Evolutionary conservation across 2,113 vertebrate genomes (phyloP).

Genomic region (Gallinago paraguaiae): DNA sequence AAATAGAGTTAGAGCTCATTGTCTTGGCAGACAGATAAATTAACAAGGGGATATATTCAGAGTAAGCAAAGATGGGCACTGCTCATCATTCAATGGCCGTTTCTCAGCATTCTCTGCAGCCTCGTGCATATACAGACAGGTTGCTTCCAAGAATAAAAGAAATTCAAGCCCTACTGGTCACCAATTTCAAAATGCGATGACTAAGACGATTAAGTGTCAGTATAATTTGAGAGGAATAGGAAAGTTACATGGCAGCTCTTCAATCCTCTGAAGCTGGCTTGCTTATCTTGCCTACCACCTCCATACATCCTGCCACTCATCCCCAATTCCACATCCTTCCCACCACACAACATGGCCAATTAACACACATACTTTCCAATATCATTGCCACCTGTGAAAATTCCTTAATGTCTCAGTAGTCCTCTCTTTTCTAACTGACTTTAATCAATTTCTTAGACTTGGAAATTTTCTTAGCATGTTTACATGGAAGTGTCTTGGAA

Average conservation of each 20-base stretch:
- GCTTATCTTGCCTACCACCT: not conserved
- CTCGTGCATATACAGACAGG: not conserved
- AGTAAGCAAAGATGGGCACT: not conserved
- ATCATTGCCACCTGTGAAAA: not conserved
- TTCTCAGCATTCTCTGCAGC: not conserved
- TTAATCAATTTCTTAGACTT: not conserved
- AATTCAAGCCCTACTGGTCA: not conserved
- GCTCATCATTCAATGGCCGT: not conserved
- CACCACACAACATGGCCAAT: not conserved
- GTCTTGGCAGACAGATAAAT: not conserved
- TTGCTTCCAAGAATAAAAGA: not conserved
- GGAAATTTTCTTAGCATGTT: not conserved
- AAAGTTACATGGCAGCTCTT: not conserved
- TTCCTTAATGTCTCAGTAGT: not conserved
- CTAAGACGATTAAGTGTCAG: not conserved
- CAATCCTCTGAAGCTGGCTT: not conserved
- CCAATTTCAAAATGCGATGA: not conserved
- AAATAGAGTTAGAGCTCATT: not conserved
- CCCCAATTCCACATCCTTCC: not conserved
- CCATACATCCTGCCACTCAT: not conserved
- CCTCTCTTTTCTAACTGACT: not conserved
- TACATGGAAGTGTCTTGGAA: not conserved
- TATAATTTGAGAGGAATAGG: not conserved
- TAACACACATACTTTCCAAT: not conserved
- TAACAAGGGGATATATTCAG: not conserved